Evolutionary conservation across 1,140 invertebrate genomes (phyloP).

Genomic region (Lethrus apterus): DNA sequence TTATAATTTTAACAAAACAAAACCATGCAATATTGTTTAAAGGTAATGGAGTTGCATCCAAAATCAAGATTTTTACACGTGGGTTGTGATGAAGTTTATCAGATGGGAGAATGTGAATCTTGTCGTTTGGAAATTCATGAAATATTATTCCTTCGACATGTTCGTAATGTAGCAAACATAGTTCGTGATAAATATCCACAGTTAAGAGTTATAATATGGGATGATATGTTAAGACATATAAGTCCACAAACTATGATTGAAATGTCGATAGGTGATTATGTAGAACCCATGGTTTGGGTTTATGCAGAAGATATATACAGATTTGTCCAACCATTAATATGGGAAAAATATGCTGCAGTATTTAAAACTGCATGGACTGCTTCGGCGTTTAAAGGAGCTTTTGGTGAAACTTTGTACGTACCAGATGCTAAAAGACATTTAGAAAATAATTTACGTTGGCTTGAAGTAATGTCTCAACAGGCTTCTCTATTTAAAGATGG

Average conservation of each 20-base stretch:
- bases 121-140: slow-evolving; percentile 51
- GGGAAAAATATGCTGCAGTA: slow-evolving; percentile 72
- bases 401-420: slow-evolving; percentile 67
- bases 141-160: slow-evolving; percentile 65
- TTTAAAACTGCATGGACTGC: slow-evolving; percentile 91
- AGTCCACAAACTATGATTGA: slow-evolving; percentile 56
- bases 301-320: slow-evolving; percentile 55
- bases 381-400: slow-evolving; percentile 84
- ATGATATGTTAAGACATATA: slow-evolving; percentile 84
- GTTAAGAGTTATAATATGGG: slow-evolving; percentile 77
- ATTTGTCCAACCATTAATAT: slow-evolving; percentile 47
- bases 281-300: slow-evolving; percentile 85
- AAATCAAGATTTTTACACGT: slow-evolving; percentile 54
- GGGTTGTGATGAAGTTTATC: slow-evolving; percentile 76
- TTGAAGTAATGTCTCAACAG: slow-evolving; percentile 55
- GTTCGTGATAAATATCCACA: slow-evolving; percentile 56
- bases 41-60: slow-evolving; percentile 53
- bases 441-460: slow-evolving; percentile 64
- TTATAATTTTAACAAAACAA: no score
- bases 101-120: slow-evolving; percentile 70
- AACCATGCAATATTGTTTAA: no score
- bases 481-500: slow-evolving; percentile 46
- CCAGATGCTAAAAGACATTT: slow-evolving; percentile 60
- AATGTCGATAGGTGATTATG: slow-evolving; percentile 62
- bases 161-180: slow-evolving; percentile 54